Conservation (phyloP, 2,113 vertebrate genomes). For the Lota lota region DNA sequence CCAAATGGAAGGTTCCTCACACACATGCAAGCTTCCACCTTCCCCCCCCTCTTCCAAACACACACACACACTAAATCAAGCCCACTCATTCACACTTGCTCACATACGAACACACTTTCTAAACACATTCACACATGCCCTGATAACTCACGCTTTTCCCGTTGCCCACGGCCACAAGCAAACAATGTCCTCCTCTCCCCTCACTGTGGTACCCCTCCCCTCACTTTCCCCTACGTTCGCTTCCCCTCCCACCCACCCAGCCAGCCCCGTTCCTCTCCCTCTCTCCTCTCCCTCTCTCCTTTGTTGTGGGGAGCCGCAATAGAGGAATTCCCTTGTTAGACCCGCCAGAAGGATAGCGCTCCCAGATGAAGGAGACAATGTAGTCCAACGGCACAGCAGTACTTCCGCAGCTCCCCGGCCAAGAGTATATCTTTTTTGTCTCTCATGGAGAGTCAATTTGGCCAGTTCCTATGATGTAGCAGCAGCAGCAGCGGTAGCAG, state of each 20-base stretch:
- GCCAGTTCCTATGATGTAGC: conserved; percentile 34
- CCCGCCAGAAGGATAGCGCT: conserved; percentile 58
- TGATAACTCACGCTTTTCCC: conserved; percentile 74
- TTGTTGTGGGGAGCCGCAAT: conserved; percentile 74
- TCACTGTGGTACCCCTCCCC: conserved; percentile 69
- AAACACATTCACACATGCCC: conserved; percentile 67
- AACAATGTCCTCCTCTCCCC: conserved; percentile 76
- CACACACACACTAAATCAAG: conserved; percentile 45
- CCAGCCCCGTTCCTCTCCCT: conserved; percentile 32
- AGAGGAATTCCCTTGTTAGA: conserved; percentile 75
- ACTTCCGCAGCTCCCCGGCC: conserved; percentile 59
- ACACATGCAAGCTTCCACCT: conserved; percentile 28
- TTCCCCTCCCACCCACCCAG: conserved; percentile 63
- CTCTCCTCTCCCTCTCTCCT: conserved; percentile 71
- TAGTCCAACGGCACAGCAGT: conserved; percentile 61
- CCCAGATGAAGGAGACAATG: conserved; percentile 64
- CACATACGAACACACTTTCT: conserved; percentile 64
- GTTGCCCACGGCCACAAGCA: conserved; percentile 78
- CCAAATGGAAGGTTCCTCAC: conserved; percentile 45
- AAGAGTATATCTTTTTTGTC: conserved; percentile 31
- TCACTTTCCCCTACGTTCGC: conserved; percentile 51
- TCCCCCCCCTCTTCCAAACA: conserved; percentile 8
- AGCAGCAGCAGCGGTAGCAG: conserved; percentile 22
- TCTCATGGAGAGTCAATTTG: conserved; percentile 44
- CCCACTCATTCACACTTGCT: conserved; percentile 55